Base-by-base conservation (phyloP, 2,888 invertebrate genomes). In the Epirrhoe alternata region DNA sequence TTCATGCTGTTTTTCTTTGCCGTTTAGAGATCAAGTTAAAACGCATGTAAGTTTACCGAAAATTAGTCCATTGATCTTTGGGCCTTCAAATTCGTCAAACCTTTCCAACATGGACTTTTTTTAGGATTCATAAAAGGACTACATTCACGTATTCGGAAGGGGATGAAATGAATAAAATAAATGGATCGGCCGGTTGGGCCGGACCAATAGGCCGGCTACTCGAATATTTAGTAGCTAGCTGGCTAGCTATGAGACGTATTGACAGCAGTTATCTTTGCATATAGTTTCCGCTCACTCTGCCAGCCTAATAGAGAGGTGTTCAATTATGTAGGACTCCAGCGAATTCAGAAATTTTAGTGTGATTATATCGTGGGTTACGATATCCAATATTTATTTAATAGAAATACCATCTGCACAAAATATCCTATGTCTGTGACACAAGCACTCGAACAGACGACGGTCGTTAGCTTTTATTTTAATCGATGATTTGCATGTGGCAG, bases 191-290 rank as follows among this genome's bases (percentile, higher is more conserved):
- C 71, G 71, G 74, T 72, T 67, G 69, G 74, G 68, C 69, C 73
- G 72, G 74, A 56, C 56, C 60, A 53, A 60, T 49, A 59, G 51
- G 69, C 71, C 64, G 64, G 69, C 73, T 42, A 30, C 58, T 68
- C 14, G 72, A 75, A 82, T 82, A 77, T 79, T 82, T 80, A 76
- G 80, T 76, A 68, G 61, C 14, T 35, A 57, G 69, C 70, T 73
- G 64, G 68, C 68, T 77, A 45, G 63, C 71, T 70, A 75, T 72
- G 72, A 77, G 81, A 81, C 75, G 75, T 71, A 81, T 82, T 78
- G 82, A 81, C 79, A 75, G 77, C 73, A 61, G 77, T 73, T 81
- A 80, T 79, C 73, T 76, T 71, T 64, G 62, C 71, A 72, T 72
- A 76, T 57, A 55, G 55, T 51, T 49, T 10, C n/a, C 6, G 24